phyloP scores from a whole-genome alignment of 2,888 invertebrate genomes.

The Aphelenchoides bicaudatus region DNA sequence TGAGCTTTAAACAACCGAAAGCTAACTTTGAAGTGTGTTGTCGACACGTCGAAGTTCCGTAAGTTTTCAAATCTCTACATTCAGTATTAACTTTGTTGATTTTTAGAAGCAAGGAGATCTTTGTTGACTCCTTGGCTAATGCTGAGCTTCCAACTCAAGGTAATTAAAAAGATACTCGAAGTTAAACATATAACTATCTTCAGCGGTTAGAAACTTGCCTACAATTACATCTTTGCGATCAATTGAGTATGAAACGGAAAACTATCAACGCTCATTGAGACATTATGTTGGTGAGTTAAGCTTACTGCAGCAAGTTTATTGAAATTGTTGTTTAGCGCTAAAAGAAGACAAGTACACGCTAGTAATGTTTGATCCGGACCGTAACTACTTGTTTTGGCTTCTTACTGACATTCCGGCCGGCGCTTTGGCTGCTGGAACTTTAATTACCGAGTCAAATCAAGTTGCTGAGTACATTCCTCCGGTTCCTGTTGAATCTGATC shows the following conservation, averaged over 20 bases:
- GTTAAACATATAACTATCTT: no score
- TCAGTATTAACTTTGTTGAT: constrained; percentile 15
- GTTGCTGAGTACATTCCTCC: constrained; percentile 37
- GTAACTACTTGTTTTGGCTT: constrained; percentile 49
- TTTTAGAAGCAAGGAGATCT: constrained; percentile 40
- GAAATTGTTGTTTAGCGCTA: constrained; percentile 35
- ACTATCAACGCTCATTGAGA: constrained; percentile 50
- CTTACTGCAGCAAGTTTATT: no score
- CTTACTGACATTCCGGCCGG: constrained; percentile 46
- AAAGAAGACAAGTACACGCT: constrained; percentile 51
- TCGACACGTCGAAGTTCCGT: constrained; percentile 40
- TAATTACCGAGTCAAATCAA: constrained; percentile 20
- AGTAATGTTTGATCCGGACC: constrained; percentile 46
- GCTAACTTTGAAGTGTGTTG: constrained; percentile 46
- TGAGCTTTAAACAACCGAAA: constrained; percentile 38
- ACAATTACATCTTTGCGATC: constrained; percentile 45
- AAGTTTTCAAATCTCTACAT: constrained; percentile 19
- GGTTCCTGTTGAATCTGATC: constrained; percentile 30
- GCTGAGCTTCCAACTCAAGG: constrained; percentile 48
- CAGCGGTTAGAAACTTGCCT: constrained; percentile 35
- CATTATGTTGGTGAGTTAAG: constrained; percentile 57
- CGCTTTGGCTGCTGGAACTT: constrained; percentile 39
- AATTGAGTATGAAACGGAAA: constrained; percentile 35
- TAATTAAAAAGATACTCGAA: no score
- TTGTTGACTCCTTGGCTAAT: constrained; percentile 48